These are phyloP conservation scores for Cirrhinus mrigala DNA, from an alignment of 2,797 vertebrate genomes.

Conservation along the genomic window DNA sequence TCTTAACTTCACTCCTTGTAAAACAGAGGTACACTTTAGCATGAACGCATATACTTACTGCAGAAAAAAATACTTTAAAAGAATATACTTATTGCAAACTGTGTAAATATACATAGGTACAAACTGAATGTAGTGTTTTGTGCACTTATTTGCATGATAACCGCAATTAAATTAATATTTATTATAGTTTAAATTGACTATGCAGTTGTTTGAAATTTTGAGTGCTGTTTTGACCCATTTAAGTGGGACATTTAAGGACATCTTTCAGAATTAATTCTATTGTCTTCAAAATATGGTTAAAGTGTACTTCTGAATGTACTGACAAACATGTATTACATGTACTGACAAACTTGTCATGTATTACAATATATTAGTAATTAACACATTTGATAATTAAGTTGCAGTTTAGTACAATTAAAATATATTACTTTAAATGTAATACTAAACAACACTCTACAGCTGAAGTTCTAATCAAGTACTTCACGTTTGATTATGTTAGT, in stretches of 20 bases:
- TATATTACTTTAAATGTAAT: neutral
- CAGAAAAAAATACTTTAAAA: neutral
- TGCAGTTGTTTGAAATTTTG: too few relatives aligned
- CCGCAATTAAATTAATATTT: neutral
- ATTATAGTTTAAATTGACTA: neutral
- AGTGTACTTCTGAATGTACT: too few relatives aligned
- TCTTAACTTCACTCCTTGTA: constrained; percentile 10
- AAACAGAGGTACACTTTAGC: neutral
- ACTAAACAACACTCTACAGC: neutral
- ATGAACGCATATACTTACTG: neutral
- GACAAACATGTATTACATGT: too few relatives aligned
- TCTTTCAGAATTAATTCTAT: neutral
- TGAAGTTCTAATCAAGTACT: neutral
- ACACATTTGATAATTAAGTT: neutral
- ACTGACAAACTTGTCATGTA: too few relatives aligned
- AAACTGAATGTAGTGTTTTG: neutral
- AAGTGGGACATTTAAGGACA: neutral
- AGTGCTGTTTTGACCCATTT: neutral
- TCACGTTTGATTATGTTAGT: neutral
- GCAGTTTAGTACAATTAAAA: neutral
- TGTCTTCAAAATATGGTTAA: neutral
- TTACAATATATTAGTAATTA: too few relatives aligned
- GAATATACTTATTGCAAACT: neutral
- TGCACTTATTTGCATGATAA: neutral
- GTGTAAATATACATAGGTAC: neutral